phyloP scores from a whole-genome alignment of 2,113 vertebrate genomes.

The Haemorhous mexicanus region DNA sequence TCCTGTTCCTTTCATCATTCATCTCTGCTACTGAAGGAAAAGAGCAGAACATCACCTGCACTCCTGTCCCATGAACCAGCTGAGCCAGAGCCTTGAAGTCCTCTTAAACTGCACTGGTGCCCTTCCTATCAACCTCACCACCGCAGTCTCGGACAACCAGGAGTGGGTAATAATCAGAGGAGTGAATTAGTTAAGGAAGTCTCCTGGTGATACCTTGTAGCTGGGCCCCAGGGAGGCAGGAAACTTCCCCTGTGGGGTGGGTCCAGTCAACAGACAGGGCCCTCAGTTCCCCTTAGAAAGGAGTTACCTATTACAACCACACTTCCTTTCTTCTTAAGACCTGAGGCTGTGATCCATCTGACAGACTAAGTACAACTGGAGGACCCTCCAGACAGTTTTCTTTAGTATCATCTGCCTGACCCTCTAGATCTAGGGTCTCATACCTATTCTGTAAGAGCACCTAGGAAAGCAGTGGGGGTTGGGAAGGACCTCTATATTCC shows the following conservation, averaged over 20 bases:
- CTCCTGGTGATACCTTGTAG: neutral
- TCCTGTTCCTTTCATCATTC: neutral
- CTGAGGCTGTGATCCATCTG: neutral
- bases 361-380: neutral
- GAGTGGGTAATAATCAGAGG: neutral
- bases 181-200: neutral
- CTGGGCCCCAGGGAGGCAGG: neutral
- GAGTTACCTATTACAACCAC: too few relatives aligned
- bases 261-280: too few relatives aligned
- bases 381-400: rapidly evolving
- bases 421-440: too few relatives aligned
- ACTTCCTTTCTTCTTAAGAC: neutral
- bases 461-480: neutral
- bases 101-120: neutral
- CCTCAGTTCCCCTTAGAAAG: neutral
- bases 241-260: neutral
- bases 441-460: neutral
- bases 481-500: neutral
- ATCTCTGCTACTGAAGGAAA: neutral
- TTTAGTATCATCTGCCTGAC: neutral
- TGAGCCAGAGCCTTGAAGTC: neutral
- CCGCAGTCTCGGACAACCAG: neutral
- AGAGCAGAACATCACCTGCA: rapidly evolving
- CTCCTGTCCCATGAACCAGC: neutral
- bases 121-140: neutral